These are phyloP conservation scores for Drosophila mauritiana DNA, from an alignment of 1,140 invertebrate species.

Conservation along the genomic window DNA sequence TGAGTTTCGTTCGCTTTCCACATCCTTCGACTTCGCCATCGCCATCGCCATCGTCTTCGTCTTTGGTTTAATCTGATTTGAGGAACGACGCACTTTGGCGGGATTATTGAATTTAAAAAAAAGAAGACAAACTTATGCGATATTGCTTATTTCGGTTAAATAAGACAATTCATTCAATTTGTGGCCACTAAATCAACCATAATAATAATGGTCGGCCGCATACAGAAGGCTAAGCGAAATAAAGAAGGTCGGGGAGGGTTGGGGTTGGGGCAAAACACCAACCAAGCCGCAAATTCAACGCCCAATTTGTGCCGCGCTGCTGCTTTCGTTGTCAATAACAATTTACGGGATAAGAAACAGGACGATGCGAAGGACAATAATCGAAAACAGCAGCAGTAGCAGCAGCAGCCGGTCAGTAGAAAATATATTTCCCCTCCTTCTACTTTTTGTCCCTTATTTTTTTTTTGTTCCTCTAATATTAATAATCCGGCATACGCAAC, in stretches of 20 bases:
- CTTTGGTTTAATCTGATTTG: slow-evolving; percentile 76
- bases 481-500: slow-evolving; percentile 79
- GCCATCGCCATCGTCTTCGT: background rate
- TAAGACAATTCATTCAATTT: slow-evolving; percentile 83
- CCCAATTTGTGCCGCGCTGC: slow-evolving; percentile 80
- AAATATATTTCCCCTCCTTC: slow-evolving; percentile 65
- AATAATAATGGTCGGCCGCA: slow-evolving; percentile 71
- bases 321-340: slow-evolving; percentile 82
- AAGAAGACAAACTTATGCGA: slow-evolving; percentile 28
- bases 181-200: slow-evolving; percentile 83
- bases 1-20: slow-evolving; percentile 6
- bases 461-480: slow-evolving; percentile 70
- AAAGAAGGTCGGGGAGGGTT: slow-evolving; percentile 1
- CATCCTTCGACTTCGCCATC: background rate
- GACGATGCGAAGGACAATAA: slow-evolving; percentile 69
- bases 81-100: slow-evolving; percentile 63
- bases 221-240: slow-evolving; percentile 7
- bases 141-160: slow-evolving; percentile 80
- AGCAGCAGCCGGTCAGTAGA: slow-evolving; percentile 72
- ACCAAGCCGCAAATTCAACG: slow-evolving; percentile 81
- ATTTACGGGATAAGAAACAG: slow-evolving; percentile 75
- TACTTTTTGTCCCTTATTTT: background rate
- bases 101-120: slow-evolving; percentile 76
- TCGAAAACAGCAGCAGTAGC: slow-evolving; percentile 73
- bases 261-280: slow-evolving; percentile 20